Base-by-base conservation (phyloP, 2,797 vertebrate species). In the Hoplostethus atlanticus region DNA sequence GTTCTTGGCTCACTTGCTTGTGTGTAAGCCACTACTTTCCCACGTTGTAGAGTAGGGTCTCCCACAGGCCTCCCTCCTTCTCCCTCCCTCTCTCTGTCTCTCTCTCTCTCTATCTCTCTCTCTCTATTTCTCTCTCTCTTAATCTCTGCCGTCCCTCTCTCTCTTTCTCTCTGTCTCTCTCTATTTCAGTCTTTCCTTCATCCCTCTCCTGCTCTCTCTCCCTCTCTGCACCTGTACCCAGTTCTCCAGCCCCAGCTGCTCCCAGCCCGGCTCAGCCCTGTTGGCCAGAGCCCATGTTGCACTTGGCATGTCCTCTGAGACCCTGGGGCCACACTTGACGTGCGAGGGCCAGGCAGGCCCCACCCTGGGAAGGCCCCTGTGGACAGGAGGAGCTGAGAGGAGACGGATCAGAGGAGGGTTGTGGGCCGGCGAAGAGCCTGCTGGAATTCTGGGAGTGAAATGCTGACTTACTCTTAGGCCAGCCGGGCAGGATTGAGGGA, bases 261-360 rank as follows among this genome's bases (percentile, higher is more conserved):
- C 87, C 85, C 82, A 86, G 89, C 87, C 85, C 81, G 3, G 86
- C 80, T 89, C 81, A 58, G 86, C 47, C 64, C 83, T 83, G 83
- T 91, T 94, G 92, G 93, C 92, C 17, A 15, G 46, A 78, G 90
- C 89, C 90, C 87, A 88, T 95, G 93, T 94, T 95, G 91, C 94
- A 93, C 92, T 94, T 95, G 94, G 94, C 94, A 94, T 94, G 88
- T 93, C 91, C 92, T 93, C 87, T 81, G 88, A 92, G 92, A 87
- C 87, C 91, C 91, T 73, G 90, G 90, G 92, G 92, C 89, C 90
- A 90, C 77, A 85, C 92, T 93, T 94, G 93, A 93, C 91, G 88
- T 94, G 91, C 91, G 64, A 93, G 70, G 85, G 81, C 81, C 77
- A 83, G 86, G 86, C 91, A 44, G 87, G 84, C 91, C 77, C 91